These are phyloP conservation scores for Caenorhabditis latens DNA, from an alignment of 1,140 invertebrate genomes.

Conservation along the genomic window DNA sequence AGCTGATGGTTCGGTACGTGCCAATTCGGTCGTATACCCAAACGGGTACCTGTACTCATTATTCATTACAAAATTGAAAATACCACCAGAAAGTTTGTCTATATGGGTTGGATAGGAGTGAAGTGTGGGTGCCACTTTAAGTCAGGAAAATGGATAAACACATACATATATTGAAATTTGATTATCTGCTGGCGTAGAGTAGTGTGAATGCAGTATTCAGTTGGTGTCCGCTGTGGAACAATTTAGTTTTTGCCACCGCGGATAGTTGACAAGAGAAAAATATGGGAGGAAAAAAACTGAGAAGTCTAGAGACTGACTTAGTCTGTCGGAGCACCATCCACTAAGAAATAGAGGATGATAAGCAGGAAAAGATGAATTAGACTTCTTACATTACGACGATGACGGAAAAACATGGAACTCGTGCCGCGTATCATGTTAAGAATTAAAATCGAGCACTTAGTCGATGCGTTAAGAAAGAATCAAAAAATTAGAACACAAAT, in stretches of 20 bases:
- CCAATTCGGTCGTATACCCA: conserved; percentile 76
- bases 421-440: background rate
- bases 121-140: background rate
- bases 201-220: conserved; percentile 24
- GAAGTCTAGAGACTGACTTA: conserved; percentile 23
- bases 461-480: background rate
- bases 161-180: conserved; percentile 56
- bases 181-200: conserved; percentile 44
- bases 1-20: conserved; percentile 75
- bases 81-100: background rate
- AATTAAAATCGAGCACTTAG: background rate
- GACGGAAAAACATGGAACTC: conserved; percentile 35
- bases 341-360: conserved; percentile 23
- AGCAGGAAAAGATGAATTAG: conserved; percentile 54
- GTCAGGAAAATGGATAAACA: conserved; percentile 12
- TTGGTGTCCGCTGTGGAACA: background rate
- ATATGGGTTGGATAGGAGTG: background rate
- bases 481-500: background rate
- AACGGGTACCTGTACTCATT: conserved; percentile 70
- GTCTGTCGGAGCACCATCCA: conserved; percentile 8
- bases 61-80: background rate
- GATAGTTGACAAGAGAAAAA: conserved; percentile 6
- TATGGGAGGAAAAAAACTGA: conserved; percentile 23
- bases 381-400: conserved; percentile 40
- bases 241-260: background rate